Evolutionary conservation across 1,140 invertebrate species (phyloP).

Genomic region (Gryllus bimaculatus): DNA sequence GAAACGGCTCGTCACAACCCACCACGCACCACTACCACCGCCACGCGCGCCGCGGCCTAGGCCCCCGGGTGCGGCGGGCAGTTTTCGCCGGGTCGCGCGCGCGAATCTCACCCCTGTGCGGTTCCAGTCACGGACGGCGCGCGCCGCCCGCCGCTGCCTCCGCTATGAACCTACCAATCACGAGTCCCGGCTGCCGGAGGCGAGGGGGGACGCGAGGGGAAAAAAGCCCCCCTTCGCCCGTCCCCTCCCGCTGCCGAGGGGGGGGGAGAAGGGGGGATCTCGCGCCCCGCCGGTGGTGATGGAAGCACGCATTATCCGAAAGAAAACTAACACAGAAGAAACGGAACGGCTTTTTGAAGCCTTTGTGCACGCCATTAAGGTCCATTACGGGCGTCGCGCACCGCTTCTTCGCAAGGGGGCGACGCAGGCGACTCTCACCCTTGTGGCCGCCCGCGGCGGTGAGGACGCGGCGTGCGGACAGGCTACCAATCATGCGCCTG

Average conservation of each 20-base stretch:
- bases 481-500: background rate
- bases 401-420: background rate
- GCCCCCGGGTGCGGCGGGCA: too few species aligned
- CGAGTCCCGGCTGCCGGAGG: background rate
- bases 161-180: background rate
- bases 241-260: background rate
- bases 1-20: too few species aligned
- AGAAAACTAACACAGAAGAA: background rate
- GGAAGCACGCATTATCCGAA: background rate
- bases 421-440: background rate
- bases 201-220: background rate
- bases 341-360: constrained; percentile 3
- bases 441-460: background rate
- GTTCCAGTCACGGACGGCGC: background rate
- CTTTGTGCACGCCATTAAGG: constrained; percentile 3
- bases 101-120: background rate
- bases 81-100: background rate
- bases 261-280: too few species aligned
- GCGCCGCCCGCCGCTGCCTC: too few species aligned
- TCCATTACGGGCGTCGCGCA: background rate
- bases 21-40: too few species aligned
- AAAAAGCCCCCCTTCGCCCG: background rate
- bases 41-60: too few species aligned
- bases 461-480: background rate
- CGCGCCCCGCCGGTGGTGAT: background rate